Percentiles rank a stretch among this genome's conserved stretches.
These are phyloP conservation scores for Paracyprichromis sp. DNA, from an alignment of 2,113 vertebrate genomes.

Conservation along the genomic window DNA sequence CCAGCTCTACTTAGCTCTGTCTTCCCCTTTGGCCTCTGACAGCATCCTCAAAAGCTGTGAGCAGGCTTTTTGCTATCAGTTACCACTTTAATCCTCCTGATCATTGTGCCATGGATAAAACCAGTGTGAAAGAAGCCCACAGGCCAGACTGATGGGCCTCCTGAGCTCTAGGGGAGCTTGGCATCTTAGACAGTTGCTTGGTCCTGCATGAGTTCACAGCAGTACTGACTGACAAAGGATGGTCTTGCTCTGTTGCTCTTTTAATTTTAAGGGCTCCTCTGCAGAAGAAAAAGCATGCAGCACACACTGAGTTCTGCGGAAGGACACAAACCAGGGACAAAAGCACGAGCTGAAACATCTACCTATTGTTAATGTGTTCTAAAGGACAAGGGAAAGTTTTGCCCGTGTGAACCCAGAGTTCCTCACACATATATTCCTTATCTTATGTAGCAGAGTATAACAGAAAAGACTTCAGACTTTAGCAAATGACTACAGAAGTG, in stretches of 20 bases:
- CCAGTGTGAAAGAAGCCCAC: constrained; percentile 49
- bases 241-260: constrained; percentile 30
- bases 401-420: not conserved
- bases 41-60: not conserved
- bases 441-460: fast-evolving
- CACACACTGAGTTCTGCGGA: not conserved
- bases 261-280: constrained; percentile 13
- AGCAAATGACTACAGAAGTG: not conserved
- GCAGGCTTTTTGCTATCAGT: constrained; percentile 70
- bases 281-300: not conserved
- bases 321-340: not conserved
- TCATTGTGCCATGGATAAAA: constrained; percentile 73
- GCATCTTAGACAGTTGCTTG: not conserved
- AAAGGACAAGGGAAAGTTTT: not conserved
- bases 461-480: not conserved
- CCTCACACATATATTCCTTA: not conserved
- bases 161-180: constrained; percentile 3
- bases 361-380: not conserved
- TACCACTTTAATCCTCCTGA: constrained; percentile 75
- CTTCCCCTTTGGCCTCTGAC: not conserved
- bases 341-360: not conserved
- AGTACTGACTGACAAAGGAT: constrained; percentile 17
- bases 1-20: not conserved
- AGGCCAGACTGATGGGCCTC: constrained; percentile 1
- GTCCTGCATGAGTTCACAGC: constrained; percentile 41